Percentiles rank a stretch among this genome's conserved stretches.
phyloP scores from a whole-genome alignment of 2,113 vertebrate species.

The Ondatra zibethicus region DNA sequence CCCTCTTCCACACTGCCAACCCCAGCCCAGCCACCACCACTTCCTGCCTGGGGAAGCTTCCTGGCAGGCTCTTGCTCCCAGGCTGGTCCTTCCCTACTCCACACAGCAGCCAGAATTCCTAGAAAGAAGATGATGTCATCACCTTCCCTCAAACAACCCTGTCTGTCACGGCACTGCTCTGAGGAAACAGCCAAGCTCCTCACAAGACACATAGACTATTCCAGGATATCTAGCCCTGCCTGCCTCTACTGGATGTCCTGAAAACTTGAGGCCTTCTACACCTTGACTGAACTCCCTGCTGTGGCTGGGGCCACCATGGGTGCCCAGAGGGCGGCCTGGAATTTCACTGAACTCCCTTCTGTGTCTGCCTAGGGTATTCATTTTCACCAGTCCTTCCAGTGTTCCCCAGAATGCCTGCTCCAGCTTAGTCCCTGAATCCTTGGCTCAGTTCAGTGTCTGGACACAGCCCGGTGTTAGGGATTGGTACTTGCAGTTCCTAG shows the following conservation, averaged over 20 bases:
- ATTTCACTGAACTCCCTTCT: neutral
- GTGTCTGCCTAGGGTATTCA: neutral
- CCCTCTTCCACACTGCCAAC: neutral
- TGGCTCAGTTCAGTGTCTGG: neutral
- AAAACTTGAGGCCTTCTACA: neutral
- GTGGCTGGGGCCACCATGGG: neutral
- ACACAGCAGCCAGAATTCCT: neutral
- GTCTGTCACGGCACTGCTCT: neutral
- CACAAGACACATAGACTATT: neutral
- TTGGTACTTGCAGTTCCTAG: neutral
- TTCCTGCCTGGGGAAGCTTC: neutral
- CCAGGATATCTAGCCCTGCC: rapidly evolving
- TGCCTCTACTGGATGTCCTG: neutral
- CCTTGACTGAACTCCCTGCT: neutral
- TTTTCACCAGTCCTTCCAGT: neutral
- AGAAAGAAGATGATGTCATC: neutral
- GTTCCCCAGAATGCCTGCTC: neutral
- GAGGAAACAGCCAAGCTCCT: neutral
- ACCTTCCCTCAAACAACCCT: neutral
- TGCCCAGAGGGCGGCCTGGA: neutral
- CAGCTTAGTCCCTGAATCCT: neutral
- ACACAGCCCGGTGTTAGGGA: neutral
- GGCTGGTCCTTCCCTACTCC: neutral
- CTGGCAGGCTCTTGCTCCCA: neutral
- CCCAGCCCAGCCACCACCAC: neutral